These are phyloP conservation scores for Nemapogon koenigi DNA, from an alignment of 2,888 invertebrate species.

Conservation along the genomic window DNA sequence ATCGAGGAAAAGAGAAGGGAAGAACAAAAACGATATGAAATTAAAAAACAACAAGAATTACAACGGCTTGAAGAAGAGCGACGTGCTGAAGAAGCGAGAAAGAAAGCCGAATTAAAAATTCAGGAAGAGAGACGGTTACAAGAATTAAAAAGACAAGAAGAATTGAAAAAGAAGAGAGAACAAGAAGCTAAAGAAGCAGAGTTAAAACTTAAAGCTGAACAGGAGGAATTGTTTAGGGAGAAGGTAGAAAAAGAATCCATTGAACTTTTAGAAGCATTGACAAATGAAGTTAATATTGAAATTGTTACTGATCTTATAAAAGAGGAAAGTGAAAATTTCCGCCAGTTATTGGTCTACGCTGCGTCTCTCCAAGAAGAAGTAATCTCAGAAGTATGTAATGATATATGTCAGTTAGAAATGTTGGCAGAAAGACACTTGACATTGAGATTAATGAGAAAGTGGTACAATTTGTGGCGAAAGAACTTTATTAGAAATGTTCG, in stretches of 20 bases:
- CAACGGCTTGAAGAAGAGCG: conserved; percentile 19
- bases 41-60: conserved; percentile 21
- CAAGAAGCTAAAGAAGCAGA: conserved; percentile 35
- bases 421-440: conserved; percentile 40
- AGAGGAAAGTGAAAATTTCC: conserved; percentile 36
- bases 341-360: conserved; percentile 30
- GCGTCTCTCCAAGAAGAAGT: conserved; percentile 31
- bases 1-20: conserved; percentile 28
- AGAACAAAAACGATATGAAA: conserved; percentile 20
- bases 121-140: conserved; percentile 27
- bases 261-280: conserved; percentile 33
- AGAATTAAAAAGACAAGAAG: conserved; percentile 16
- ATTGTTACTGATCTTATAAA: conserved; percentile 27
- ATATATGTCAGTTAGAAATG: conserved; percentile 39
- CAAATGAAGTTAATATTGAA: conserved; percentile 33
- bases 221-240: conserved; percentile 35
- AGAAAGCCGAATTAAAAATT: conserved; percentile 34
- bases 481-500: conserved; percentile 37
- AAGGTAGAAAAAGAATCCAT: conserved; percentile 40
- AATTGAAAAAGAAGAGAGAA: conserved; percentile 31
- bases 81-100: conserved; percentile 26
- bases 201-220: conserved; percentile 35
- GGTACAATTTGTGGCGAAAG: conserved; percentile 41
- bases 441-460: conserved; percentile 39
- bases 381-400: conserved; percentile 30